A percentile compares a stretch with the other conserved stretches of the same genome.
These are phyloP conservation scores for Rana temporaria DNA, from an alignment of 2,113 vertebrate genomes.

Conservation along the genomic window DNA sequence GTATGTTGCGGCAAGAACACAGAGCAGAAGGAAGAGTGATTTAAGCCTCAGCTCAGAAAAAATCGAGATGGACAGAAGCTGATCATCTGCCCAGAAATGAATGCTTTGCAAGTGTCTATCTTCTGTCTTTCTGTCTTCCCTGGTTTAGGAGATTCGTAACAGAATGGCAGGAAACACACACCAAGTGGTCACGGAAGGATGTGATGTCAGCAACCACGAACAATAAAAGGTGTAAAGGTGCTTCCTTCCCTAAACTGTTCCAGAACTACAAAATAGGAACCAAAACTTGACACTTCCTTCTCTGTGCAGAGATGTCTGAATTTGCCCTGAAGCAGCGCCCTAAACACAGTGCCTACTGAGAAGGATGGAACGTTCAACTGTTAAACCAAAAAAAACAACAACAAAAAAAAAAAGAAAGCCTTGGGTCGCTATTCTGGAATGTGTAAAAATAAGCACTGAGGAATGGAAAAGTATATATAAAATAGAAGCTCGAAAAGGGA, in stretches of 20 bases:
- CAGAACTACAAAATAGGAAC: constrained; percentile 86
- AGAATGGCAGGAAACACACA: constrained; percentile 92
- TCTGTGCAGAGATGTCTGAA: constrained; percentile 71
- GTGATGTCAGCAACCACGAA: constrained; percentile 93
- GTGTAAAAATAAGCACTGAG: constrained; percentile 61
- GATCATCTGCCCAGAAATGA: constrained; percentile 43
- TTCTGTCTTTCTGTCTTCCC: constrained; percentile 52
- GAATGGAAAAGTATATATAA: constrained; percentile 63
- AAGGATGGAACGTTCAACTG: constrained; percentile 19
- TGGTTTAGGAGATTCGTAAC: constrained; percentile 76
- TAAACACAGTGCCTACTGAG: constrained; percentile 60
- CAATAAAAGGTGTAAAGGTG: constrained; percentile 99
- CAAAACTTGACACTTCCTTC: constrained; percentile 86
- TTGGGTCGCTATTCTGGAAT: constrained; percentile 48
- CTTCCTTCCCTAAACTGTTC: constrained; percentile 96
- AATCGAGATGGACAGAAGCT: constrained; percentile 64
- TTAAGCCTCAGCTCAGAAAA: constrained; percentile 62
- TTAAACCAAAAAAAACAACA: constrained; percentile 55
- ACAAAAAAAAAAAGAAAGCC: constrained; percentile 61
- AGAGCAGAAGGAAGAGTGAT: constrained; percentile 68
- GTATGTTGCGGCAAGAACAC: constrained; percentile 69
- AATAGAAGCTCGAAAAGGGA: constrained; percentile 63
- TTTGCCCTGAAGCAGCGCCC: constrained; percentile 68
- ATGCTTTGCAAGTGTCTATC: constrained; percentile 50
- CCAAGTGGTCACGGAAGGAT: constrained; percentile 87